Base-by-base conservation (phyloP, 2,113 vertebrate genomes). In the Trinectes maculatus region DNA sequence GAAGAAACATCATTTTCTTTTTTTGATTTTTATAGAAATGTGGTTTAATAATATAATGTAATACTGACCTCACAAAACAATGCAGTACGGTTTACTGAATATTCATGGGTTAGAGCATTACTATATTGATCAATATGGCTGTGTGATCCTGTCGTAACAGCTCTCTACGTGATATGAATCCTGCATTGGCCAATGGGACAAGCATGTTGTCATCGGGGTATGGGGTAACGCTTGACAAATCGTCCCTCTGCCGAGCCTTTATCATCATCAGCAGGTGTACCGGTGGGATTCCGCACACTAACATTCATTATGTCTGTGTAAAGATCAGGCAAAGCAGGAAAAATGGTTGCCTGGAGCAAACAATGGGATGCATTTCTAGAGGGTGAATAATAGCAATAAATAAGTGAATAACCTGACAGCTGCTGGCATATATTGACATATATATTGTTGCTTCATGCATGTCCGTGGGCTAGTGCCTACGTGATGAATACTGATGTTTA, bases 181-280 rank as follows among this genome's bases (percentile, higher is more conserved):
- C 22, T 34, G 53, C 68, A 52, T 46, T 15, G 62, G 29, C 34
- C 51, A 25, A n/a, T 39, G 65, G 19, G n/a, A n/a, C n/a, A n/a
- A 25, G 58, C 57, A 62, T 79, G n/a, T 76, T 64, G 31, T 74
- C 58, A 71, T n/a, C 12, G 0, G n/a, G n/a, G 40, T 12, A 1
- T 10, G 24, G 11, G 19, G 44, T 5, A 70, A 49, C 60, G 36
- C 7, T 52, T 13, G 60, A 52, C 47, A 46, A 54, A 62, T 62
- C 65, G 22, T n/a, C 64, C 48, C 61, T 68, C 25, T 9, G n/a
- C 42, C 28, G 53, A 46, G 71, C 21, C 62, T 85, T 86, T 74
- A 83, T 89, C 87, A 73, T 63, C 74, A 67, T 60, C 79, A 85
- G 75, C 76, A 83, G 74, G 56, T 77, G 69, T 33, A 60, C 77